These are phyloP conservation scores for Strix aluco DNA, from an alignment of 2,113 vertebrate genomes.

Conservation along the genomic window DNA sequence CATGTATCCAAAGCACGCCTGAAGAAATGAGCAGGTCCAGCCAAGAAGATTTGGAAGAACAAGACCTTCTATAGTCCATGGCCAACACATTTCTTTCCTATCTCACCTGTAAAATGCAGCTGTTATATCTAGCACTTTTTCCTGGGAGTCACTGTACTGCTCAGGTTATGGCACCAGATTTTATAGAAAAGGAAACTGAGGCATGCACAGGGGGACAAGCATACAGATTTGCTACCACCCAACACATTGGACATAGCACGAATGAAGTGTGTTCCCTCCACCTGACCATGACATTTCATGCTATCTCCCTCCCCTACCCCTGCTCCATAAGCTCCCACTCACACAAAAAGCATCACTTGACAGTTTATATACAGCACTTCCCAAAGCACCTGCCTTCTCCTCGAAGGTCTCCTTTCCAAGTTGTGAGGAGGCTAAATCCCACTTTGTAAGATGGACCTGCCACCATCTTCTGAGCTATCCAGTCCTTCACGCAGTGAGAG, in stretches of 20 bases:
- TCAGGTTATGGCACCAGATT: background rate
- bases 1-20: background rate
- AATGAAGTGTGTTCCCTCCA: background rate
- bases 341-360: background rate
- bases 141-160: background rate
- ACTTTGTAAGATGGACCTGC: background rate
- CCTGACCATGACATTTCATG: rapidly evolving
- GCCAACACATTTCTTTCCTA: background rate
- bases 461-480: background rate
- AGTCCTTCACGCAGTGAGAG: background rate
- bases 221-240: background rate
- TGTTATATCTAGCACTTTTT: background rate
- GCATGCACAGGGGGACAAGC: rapidly evolving
- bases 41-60: background rate
- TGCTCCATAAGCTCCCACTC: background rate
- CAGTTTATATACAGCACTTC: background rate
- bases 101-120: background rate
- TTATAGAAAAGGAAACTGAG: background rate
- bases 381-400: background rate
- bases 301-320: background rate
- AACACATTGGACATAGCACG: background rate
- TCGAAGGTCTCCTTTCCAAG: background rate
- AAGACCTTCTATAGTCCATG: background rate
- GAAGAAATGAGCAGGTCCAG: background rate
- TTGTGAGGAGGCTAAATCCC: background rate